Evolutionary conservation across 2,113 vertebrate genomes (phyloP).

Genomic region (Hirundichthys speculiger): DNA sequence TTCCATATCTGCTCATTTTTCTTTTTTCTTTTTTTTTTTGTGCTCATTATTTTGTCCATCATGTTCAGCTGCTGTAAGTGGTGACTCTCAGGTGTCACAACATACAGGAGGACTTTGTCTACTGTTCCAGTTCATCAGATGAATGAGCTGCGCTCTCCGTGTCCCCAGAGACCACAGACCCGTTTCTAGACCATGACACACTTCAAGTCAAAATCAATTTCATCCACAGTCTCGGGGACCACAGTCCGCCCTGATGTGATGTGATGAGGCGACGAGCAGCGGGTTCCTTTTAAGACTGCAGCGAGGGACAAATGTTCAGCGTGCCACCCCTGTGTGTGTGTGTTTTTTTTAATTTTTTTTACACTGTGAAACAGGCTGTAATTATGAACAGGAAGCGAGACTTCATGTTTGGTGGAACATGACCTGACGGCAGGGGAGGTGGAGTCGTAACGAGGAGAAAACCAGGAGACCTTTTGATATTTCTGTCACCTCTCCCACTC

Average conservation of each 20-base stretch:
- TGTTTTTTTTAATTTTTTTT: neutral
- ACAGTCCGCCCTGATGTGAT: neutral
- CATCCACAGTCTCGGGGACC: neutral
- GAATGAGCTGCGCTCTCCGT: too few relatives aligned
- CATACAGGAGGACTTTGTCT: too few relatives aligned
- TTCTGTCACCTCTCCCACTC: too few relatives aligned
- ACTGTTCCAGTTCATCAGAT: too few relatives aligned
- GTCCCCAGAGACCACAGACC: neutral
- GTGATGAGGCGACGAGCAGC: neutral
- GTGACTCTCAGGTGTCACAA: too few relatives aligned
- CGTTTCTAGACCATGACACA: neutral
- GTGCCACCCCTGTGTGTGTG: too few relatives aligned
- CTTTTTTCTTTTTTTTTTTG: too few relatives aligned
- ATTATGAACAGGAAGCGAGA: slow-evolving; percentile 70
- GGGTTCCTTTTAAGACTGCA: neutral
- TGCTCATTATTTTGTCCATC: too few relatives aligned
- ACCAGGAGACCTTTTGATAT: slow-evolving; percentile 25
- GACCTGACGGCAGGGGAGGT: slow-evolving; percentile 1
- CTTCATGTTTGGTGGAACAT: slow-evolving; percentile 32
- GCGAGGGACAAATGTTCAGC: slow-evolving; percentile 3
- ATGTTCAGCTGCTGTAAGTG: too few relatives aligned
- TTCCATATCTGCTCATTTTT: too few relatives aligned
- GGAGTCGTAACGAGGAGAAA: slow-evolving; percentile 9
- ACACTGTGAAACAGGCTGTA: slow-evolving; percentile 52
- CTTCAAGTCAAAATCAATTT: neutral